phyloP scores from a whole-genome alignment of 2,113 vertebrate species.

The Sporophila hypoxantha region DNA sequence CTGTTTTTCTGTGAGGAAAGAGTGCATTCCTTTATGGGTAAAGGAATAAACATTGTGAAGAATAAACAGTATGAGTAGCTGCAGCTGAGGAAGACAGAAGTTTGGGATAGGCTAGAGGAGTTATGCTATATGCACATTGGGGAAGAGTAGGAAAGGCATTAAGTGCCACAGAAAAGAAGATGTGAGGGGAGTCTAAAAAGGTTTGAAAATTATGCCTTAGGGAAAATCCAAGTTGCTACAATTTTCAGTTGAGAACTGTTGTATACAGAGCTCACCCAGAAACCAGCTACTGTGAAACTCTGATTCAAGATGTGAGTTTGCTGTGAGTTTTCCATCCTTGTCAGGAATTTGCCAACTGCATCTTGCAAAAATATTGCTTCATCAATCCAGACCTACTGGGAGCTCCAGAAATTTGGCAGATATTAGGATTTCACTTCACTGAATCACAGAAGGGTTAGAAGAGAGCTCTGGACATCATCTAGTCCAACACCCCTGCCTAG shows the following conservation, averaged over 20 bases:
- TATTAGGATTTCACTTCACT: not conserved
- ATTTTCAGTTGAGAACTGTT: not conserved
- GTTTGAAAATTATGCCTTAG: not conserved
- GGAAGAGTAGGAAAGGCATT: not conserved
- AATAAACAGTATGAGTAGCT: not conserved
- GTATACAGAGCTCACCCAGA: not conserved
- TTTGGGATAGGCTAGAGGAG: not conserved
- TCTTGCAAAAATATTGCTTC: not conserved
- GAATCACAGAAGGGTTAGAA: not conserved
- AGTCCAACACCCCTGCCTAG: not conserved
- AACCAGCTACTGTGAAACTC: not conserved
- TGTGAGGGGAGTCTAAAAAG: not conserved
- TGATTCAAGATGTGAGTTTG: not conserved
- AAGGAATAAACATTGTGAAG: not conserved
- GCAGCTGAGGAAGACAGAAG: not conserved
- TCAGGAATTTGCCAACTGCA: not conserved
- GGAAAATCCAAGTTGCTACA: not conserved
- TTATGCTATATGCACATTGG: accelerated
- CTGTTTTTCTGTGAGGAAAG: not conserved
- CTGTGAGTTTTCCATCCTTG: not conserved
- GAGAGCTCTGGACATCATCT: not conserved
- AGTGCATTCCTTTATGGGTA: not conserved
- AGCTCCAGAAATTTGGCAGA: not conserved
- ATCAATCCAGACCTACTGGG: not conserved
- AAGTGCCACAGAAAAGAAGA: not conserved